A percentile compares a stretch with the other conserved stretches of the same genome.
Evolutionary conservation across 2,113 vertebrate genomes (phyloP).

Genomic region (Lonchura striata): DNA sequence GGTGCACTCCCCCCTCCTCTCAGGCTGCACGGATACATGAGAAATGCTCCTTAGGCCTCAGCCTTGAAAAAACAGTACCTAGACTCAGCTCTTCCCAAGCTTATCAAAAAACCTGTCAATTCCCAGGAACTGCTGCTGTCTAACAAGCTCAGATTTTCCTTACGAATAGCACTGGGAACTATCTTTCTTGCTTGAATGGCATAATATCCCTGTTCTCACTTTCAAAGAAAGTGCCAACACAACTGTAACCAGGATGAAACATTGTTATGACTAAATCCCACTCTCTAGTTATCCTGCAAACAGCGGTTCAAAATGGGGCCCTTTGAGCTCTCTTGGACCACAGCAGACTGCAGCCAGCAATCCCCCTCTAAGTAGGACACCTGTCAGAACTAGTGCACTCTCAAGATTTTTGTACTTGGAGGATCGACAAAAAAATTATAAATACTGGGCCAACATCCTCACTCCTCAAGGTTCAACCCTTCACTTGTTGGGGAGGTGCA

Average conservation of each 20-base stretch:
- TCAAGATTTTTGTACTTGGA: not conserved
- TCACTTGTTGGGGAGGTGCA: not conserved
- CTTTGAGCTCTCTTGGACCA: not conserved
- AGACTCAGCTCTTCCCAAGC: not conserved
- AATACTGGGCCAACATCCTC: not conserved
- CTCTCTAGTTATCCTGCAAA: not conserved
- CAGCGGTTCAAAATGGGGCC: fast-evolving
- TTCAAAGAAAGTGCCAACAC: not conserved
- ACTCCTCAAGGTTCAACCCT: not conserved
- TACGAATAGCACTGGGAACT: not conserved
- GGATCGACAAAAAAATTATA: fast-evolving
- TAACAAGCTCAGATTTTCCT: fast-evolving
- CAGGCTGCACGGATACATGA: not conserved
- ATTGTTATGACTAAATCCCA: not conserved
- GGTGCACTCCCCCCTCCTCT: not conserved
- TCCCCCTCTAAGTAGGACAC: not conserved
- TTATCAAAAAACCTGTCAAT: not conserved
- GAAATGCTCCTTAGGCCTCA: not conserved
- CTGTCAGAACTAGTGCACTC: not conserved
- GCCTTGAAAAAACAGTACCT: not conserved
- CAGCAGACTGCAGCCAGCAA: not conserved
- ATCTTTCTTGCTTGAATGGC: not conserved
- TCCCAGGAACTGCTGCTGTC: not conserved
- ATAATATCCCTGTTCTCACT: not conserved
- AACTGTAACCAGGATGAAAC: not conserved